Evolutionary conservation across 1,140 invertebrate species (phyloP).

Genomic region (Stratiolaelaps scimitus): DNA sequence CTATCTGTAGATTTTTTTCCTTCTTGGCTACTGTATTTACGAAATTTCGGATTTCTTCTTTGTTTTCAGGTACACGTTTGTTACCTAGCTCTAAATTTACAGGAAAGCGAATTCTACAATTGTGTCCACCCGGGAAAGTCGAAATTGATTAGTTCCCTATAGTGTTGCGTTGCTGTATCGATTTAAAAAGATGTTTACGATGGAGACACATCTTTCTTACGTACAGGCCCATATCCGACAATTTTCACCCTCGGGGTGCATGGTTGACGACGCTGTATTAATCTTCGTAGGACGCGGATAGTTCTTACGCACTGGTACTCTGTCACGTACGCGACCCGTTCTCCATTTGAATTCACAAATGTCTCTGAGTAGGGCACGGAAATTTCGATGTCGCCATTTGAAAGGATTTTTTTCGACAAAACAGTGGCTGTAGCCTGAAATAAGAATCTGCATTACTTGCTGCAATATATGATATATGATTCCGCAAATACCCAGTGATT

Average conservation of each 20-base stretch:
- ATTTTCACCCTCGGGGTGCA: background rate
- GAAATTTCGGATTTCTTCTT: background rate
- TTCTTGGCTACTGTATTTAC: background rate
- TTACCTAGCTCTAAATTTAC: too few relatives aligned
- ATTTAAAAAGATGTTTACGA: too few relatives aligned
- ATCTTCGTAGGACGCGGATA: background rate
- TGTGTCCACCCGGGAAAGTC: too few relatives aligned
- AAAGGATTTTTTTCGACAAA: background rate
- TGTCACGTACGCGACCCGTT: slow-evolving; percentile 8
- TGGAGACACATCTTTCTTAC: too few relatives aligned
- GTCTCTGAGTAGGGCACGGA: slow-evolving; percentile 4
- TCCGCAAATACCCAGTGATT: too few relatives aligned
- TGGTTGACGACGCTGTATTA: background rate
- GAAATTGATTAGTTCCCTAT: too few relatives aligned
- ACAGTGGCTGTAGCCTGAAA: slow-evolving; percentile 2
- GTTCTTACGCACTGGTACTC: slow-evolving; percentile 3
- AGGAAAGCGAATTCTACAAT: too few relatives aligned
- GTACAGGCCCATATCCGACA: too few relatives aligned
- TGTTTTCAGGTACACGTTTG: background rate
- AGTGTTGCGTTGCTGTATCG: too few relatives aligned
- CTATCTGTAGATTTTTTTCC: background rate
- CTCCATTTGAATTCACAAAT: slow-evolving; percentile 11
- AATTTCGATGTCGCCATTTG: slow-evolving; percentile 22
- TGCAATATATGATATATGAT: too few relatives aligned
- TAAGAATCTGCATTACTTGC: too few relatives aligned